These are phyloP conservation scores for Strongylocentrotus purpuratus DNA, from an alignment of 35 echinoderm and acorn worm species.

Conservation along the genomic window DNA sequence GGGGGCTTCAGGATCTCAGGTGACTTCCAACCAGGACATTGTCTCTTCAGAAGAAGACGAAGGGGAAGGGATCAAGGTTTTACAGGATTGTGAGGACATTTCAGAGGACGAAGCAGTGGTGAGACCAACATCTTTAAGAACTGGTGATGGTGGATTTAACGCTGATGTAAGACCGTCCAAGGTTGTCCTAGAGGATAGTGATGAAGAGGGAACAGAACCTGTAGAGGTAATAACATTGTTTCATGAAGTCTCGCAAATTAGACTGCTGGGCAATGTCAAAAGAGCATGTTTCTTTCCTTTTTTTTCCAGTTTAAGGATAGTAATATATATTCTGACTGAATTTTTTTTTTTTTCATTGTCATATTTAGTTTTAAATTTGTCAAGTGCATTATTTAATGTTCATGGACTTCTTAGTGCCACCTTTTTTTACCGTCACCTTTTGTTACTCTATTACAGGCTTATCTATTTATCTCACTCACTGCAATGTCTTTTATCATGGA, in stretches of 20 bases:
- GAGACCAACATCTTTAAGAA: slow-evolving; percentile 21
- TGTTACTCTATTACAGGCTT: too few relatives aligned
- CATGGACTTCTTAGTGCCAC: too few relatives aligned
- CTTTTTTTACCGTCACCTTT: too few relatives aligned
- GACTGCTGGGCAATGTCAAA: neutral
- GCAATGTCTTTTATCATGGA: too few relatives aligned
- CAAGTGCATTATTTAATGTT: too few relatives aligned
- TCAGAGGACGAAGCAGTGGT: neutral
- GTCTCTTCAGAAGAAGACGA: neutral
- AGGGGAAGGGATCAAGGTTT: neutral
- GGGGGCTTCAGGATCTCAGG: neutral
- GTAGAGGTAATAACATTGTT: neutral
- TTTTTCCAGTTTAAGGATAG: neutral
- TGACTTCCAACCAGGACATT: neutral
- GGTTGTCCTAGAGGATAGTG: neutral
- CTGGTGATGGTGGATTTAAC: neutral
- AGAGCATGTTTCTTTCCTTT: neutral
- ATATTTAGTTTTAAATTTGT: too few relatives aligned
- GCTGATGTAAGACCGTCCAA: neutral
- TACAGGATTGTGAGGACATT: slow-evolving; percentile 28
- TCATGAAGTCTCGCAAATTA: neutral
- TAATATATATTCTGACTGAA: too few relatives aligned
- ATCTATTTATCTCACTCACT: too few relatives aligned
- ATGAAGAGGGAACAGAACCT: slow-evolving; percentile 16
- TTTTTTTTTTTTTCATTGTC: too few relatives aligned